These are phyloP conservation scores for Salticus scenicus DNA, from an alignment of 2,888 invertebrate genomes.

Conservation along the genomic window DNA sequence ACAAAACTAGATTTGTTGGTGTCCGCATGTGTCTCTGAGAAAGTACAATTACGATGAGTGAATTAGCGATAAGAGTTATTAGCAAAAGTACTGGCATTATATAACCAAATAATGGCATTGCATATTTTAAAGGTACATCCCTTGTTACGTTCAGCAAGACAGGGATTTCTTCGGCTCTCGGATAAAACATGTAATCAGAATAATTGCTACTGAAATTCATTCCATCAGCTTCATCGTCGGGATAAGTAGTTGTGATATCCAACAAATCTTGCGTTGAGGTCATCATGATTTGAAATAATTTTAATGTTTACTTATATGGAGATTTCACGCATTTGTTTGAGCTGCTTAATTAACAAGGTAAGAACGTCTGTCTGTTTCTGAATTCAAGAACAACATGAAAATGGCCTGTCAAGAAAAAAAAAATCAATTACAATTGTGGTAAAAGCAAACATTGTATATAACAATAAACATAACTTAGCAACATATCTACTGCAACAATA, in stretches of 20 bases:
- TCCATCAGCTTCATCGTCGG: conserved; percentile 37
- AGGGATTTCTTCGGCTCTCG: conserved; percentile 71
- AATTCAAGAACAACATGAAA: too few species aligned
- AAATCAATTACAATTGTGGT: too few species aligned
- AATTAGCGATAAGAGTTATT: conserved; percentile 92
- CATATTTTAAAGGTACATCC: conserved; percentile 80
- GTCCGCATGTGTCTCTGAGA: conserved; percentile 93
- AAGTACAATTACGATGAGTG: conserved; percentile 91
- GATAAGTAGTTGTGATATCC: conserved; percentile 55
- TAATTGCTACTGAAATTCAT: conserved; percentile 41
- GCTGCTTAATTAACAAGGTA: too few species aligned
- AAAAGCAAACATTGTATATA: too few species aligned
- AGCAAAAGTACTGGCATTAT: conserved; percentile 89
- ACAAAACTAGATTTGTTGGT: conserved; percentile 92
- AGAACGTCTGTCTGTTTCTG: too few species aligned
- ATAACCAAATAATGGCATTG: conserved; percentile 85
- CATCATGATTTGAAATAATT: too few species aligned
- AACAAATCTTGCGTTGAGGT: conserved; percentile 24
- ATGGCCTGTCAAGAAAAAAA: too few species aligned
- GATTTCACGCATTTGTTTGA: too few species aligned
- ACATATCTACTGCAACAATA: too few species aligned
- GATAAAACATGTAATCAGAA: conserved; percentile 16
- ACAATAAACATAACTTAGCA: too few species aligned
- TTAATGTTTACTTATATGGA: too few species aligned
- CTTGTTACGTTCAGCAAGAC: conserved; percentile 73